Base-by-base conservation (phyloP, 2,888 invertebrate genomes). In the Acronicta aceris region DNA sequence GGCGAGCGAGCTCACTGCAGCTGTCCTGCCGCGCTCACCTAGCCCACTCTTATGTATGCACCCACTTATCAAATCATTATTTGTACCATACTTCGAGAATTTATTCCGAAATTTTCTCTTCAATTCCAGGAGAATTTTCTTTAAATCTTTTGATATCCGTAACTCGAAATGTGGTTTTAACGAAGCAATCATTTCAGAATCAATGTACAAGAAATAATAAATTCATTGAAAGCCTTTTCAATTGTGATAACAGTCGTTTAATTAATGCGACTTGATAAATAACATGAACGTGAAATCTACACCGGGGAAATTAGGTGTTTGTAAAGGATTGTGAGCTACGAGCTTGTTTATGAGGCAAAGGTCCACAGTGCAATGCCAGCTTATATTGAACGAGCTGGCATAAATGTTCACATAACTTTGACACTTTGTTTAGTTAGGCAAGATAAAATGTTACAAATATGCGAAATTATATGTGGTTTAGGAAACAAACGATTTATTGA, bases 1-100 rank as follows among this genome's bases (percentile, higher is more conserved):
- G 92, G 88, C 89, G 87, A 79, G 76, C 82, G 74, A 76, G 70
- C 78, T 71, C 80, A 61, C 80, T 87, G 88, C 90, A 88, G 85
- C 85, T 78, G 75, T 60, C 74, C 52, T 65, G 52, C 57, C 52
- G 54, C 64, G 60, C 71, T 70, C 70, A 63, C 65, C 75, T 65
- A 68, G 48, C 59, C 38, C 45, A 33, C 57, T 43, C 45, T 55
- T 59, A 62, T 58, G 54, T 65, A 65, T 66, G 58, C 69, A 56
- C 43, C 56, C 62, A 75, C 64, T 60, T 65, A 76, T 68, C 65
- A 74, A 60, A 66, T 63, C 56, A 66, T 76, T 65, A 76, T 69
- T 56, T 65, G 50, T 43, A 70, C 55, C 50, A 51, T 72, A 67
- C 47, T 70, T 68, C 38, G 10, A 10, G 30, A 57, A 47, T 70